Evolutionary conservation across 1,140 invertebrate species (phyloP).

Genomic region (Archegozetes longisetosus): DNA sequence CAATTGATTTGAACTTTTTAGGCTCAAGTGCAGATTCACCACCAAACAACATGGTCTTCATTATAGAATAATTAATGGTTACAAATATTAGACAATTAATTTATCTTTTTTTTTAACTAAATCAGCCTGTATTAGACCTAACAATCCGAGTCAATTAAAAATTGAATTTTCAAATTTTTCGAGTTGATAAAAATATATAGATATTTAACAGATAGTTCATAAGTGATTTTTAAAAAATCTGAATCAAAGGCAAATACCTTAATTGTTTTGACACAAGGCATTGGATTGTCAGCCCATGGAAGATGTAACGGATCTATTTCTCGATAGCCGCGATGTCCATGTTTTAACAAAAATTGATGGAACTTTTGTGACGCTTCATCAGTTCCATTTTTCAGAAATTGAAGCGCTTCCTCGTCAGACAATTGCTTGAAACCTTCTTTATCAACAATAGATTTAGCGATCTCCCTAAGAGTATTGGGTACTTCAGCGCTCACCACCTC

Average conservation of each 20-base stretch:
- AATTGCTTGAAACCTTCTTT: background rate
- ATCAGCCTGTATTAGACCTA: no score
- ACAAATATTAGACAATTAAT: no score
- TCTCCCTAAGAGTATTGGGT: constrained; percentile 24
- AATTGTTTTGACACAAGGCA: constrained; percentile 42
- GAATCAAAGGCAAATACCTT: constrained; percentile 37
- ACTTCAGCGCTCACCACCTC: constrained; percentile 53
- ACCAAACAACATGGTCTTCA: background rate
- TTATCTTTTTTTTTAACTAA: no score
- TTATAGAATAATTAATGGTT: no score
- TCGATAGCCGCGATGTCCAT: constrained; percentile 53
- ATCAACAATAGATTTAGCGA: background rate
- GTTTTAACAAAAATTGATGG: constrained; percentile 42
- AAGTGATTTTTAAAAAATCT: no score
- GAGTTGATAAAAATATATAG: background rate
- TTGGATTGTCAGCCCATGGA: constrained; percentile 46
- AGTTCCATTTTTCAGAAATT: background rate
- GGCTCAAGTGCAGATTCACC: background rate
- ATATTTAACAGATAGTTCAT: no score
- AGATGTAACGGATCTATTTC: constrained; percentile 51
- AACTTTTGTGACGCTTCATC: constrained; percentile 34
- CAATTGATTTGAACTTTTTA: background rate
- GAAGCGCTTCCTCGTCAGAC: constrained; percentile 1
- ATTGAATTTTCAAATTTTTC: no score
- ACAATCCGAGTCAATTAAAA: no score